These are phyloP conservation scores for Ginglymostoma cirratum DNA, from an alignment of 2,113 vertebrate species.

Conservation along the genomic window DNA sequence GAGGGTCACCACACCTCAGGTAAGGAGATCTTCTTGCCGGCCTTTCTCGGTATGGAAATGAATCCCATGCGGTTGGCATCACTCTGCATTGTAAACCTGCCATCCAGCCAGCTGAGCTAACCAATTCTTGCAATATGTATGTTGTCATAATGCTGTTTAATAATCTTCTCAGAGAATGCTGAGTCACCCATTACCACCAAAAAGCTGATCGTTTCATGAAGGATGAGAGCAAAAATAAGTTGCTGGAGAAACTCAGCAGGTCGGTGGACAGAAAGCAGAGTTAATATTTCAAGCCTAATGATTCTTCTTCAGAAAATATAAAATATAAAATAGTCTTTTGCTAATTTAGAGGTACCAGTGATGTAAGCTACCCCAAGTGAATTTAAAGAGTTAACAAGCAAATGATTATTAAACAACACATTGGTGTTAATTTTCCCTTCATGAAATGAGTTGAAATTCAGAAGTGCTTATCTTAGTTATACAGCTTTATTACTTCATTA, in stretches of 20 bases:
- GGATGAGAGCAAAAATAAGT: neutral
- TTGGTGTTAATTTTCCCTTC: constrained; percentile 28
- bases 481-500: constrained; percentile 38
- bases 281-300: no score
- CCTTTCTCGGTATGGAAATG: no score
- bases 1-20: no score
- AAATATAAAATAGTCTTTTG: neutral
- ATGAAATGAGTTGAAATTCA: constrained; percentile 22
- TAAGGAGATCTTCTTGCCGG: no score
- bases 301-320: neutral
- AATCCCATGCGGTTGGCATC: no score
- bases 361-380: neutral
- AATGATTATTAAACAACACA: constrained; percentile 21
- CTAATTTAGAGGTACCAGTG: neutral
- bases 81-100: no score
- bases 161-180: neutral
- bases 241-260: no score
- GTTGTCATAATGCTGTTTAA: neutral
- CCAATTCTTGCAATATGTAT: neutral
- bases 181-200: neutral
- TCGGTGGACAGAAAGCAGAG: no score
- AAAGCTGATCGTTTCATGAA: neutral
- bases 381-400: constrained; percentile 31
- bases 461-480: constrained; percentile 35
- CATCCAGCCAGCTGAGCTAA: no score